These are phyloP conservation scores for Sparidentex hasta DNA, from an alignment of 2,797 vertebrate species.

Conservation along the genomic window DNA sequence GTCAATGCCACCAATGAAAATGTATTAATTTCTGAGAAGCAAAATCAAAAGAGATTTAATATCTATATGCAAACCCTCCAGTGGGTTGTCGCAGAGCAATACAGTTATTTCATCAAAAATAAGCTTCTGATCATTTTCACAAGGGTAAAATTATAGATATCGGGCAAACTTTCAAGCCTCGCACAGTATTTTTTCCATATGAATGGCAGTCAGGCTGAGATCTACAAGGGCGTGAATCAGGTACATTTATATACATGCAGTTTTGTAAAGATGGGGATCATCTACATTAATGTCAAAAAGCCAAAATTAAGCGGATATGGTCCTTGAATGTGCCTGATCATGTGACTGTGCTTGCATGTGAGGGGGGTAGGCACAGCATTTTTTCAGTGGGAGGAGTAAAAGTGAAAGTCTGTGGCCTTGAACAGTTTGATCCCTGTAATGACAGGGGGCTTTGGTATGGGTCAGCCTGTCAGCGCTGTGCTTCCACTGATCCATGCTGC, in stretches of 20 bases:
- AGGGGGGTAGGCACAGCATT: conserved; percentile 26
- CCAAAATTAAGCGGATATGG: conserved; percentile 9
- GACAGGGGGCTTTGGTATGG: conserved; percentile 77
- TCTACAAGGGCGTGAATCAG: conserved; percentile 14
- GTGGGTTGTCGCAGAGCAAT: conserved; percentile 20
- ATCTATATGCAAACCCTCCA: conserved; percentile 35
- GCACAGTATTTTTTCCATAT: conserved; percentile 38
- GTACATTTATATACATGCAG: conserved; percentile 22
- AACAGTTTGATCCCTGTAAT: conserved; percentile 78
- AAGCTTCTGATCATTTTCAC: conserved; percentile 39
- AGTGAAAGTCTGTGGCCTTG: conserved; percentile 77
- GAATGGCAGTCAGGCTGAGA: conserved; percentile 20
- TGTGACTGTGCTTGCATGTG: conserved; percentile 14
- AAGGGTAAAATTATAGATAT: conserved; percentile 45
- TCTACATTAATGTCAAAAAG: conserved; percentile 22
- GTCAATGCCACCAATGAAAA: conserved; percentile 19
- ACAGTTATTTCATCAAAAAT: conserved; percentile 47
- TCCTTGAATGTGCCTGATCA: conserved; percentile 12
- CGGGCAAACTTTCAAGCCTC: conserved; percentile 20
- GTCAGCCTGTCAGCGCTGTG: conserved; percentile 76
- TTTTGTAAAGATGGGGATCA: conserved; percentile 23
- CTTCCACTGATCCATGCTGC: conserved; percentile 70
- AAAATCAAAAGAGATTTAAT: conserved; percentile 46
- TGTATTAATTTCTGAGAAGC: conserved; percentile 20
- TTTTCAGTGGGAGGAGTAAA: conserved; percentile 61